Conservation (phyloP, 1,140 invertebrate genomes). For the Harpegnathos saltator region DNA sequence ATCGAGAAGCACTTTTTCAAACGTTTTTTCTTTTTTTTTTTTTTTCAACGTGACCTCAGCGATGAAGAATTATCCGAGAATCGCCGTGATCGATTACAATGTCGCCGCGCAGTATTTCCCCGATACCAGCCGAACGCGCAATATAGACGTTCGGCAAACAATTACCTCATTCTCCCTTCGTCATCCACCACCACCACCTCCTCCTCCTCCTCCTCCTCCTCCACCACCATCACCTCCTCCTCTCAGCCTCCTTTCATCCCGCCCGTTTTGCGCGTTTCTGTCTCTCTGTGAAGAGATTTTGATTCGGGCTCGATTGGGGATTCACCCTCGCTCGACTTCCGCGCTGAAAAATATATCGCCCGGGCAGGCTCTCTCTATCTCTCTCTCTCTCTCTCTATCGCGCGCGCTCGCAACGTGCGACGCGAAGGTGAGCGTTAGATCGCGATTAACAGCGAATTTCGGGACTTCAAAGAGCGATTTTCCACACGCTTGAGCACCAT, state of each 20-base stretch:
- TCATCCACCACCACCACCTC: neutral
- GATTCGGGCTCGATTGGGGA: constrained; percentile 58
- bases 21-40: constrained; percentile 1
- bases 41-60: neutral
- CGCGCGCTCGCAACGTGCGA: neutral
- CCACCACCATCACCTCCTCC: neutral
- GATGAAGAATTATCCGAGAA: constrained; percentile 43
- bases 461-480: constrained; percentile 79
- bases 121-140: constrained; percentile 59
- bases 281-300: constrained; percentile 66
- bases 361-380: neutral
- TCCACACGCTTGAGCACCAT: constrained; percentile 72
- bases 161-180: constrained; percentile 38
- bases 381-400: no score
- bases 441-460: constrained; percentile 73
- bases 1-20: neutral
- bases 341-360: constrained; percentile 59
- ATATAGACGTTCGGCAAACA: constrained; percentile 71
- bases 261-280: constrained; percentile 29
- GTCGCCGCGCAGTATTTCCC: constrained; percentile 52
- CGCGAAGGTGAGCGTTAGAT: constrained; percentile 75
- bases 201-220: neutral
- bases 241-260: neutral
- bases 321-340: constrained; percentile 67
- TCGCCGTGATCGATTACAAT: constrained; percentile 56